A percentile compares a stretch with the other conserved stretches of the same genome.
Evolutionary conservation across 92 coral and sea anemone genomes (phyloP).

Genomic region (Porites rus): DNA sequence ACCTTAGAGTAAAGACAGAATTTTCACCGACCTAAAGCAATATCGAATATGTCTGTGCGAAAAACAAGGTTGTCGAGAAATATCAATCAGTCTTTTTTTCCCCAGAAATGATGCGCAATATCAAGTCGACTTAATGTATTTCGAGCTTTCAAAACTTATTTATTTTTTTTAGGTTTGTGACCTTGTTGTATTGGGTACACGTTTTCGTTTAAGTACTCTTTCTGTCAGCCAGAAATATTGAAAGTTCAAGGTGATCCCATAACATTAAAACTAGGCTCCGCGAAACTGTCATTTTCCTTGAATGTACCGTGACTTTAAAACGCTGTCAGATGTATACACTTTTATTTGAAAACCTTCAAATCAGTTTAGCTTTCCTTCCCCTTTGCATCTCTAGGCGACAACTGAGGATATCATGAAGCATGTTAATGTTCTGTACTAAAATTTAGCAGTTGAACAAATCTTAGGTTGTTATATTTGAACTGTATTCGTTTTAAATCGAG

Average conservation of each 20-base stretch:
- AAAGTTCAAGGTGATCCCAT: background rate
- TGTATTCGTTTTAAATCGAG: background rate
- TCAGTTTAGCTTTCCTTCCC: background rate
- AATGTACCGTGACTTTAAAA: background rate
- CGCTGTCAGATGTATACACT: background rate
- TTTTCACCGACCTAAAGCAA: constrained; percentile 19
- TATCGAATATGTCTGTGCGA: background rate
- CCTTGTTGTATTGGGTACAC: background rate
- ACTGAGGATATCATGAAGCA: background rate
- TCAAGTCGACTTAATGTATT: background rate
- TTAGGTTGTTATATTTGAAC: background rate
- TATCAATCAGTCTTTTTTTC: background rate
- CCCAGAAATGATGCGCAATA: background rate
- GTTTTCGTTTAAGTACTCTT: background rate
- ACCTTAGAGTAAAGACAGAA: constrained; percentile 31
- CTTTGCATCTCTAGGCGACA: background rate
- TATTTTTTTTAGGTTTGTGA: background rate
- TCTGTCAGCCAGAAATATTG: background rate
- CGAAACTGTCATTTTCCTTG: background rate
- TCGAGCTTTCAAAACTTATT: background rate
- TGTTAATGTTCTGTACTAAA: background rate
- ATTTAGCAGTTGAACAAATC: background rate
- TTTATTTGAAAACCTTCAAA: background rate
- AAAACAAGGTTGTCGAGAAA: background rate
- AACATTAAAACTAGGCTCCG: background rate